Evolutionary conservation across 2,888 invertebrate species (phyloP), one percentile per base, ranked within the genome.

Genomic region (Meloe dianella): DNA sequence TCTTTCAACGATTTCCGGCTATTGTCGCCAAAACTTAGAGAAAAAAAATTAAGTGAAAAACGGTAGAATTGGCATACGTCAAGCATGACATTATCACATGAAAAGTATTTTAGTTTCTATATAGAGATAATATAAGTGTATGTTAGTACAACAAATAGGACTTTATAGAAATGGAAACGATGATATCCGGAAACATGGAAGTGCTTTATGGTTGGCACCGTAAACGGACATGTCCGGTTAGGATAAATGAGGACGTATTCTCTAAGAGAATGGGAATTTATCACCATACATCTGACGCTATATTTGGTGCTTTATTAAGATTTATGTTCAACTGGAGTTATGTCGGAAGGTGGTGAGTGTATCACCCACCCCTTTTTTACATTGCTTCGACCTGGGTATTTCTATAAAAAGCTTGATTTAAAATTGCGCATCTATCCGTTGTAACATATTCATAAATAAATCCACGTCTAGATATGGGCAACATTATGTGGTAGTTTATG

Each of bases 171-270:
- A 82, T 81, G 80, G 80, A 81, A 81, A 79, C 76, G 79, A 81
- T 81, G 80, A 82, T 82, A 81, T 81, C 80, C 81, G 78, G 80
- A 80, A 82, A 84, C 83, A 84, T 81, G 83, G 80, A 83, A 84
- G 82, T 83, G 83, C 83, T 83, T 83, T 83, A 84, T 81, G 83
- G 81, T 75, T 76, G 54, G 75, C 71, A 72, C 77, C 79, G 80
- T 79, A 79, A 81, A 82, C 82, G 80, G 80, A 81, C 81, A 79
- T 80, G 82, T 82, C 81, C 81, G 80, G 79, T 79, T 77, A 79
- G 80, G 82, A 84, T 85, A 84, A 84, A 85, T 84, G 85, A 84
- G 84, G 81, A 85, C 83, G 82, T 83, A 85, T 84, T 81, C 83
- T 82, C 77, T 73, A 75, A 79, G 77, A 82, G 84, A 84, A 85